Evolutionary conservation across 2,888 invertebrate genomes (phyloP).

Genomic region (Rhamnusium bicolor): DNA sequence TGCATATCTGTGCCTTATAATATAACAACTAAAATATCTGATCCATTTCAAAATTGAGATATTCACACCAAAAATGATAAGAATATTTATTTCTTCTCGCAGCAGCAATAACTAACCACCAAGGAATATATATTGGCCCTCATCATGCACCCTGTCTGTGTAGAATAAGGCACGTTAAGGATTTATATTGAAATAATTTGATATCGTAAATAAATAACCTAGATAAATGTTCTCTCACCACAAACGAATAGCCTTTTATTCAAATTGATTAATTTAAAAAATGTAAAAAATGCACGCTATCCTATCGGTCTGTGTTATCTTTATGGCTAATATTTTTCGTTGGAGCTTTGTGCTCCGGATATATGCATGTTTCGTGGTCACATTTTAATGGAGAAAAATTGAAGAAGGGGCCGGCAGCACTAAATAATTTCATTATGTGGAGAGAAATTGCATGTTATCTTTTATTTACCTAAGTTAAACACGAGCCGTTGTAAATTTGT

Average conservation of each 20-base stretch:
- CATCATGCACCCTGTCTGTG: background rate
- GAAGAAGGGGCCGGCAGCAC: conserved; percentile 46
- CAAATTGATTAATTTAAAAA: conserved; percentile 50
- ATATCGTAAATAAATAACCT: conserved; percentile 7
- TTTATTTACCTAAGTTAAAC: conserved; percentile 57
- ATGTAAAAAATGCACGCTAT: conserved; percentile 49
- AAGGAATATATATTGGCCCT: background rate
- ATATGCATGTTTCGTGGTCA: conserved; percentile 56
- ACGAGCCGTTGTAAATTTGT: conserved; percentile 61
- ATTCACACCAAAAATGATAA: background rate
- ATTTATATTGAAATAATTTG: conserved; percentile 16
- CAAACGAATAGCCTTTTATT: conserved; percentile 40
- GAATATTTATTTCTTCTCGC: background rate
- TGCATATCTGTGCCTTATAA: too few species aligned
- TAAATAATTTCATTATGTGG: conserved; percentile 52
- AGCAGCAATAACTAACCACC: background rate
- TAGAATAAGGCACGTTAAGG: background rate
- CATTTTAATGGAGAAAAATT: conserved; percentile 56
- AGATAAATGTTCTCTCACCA: conserved; percentile 12
- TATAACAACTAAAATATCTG: too few species aligned
- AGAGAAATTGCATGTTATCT: conserved; percentile 51
- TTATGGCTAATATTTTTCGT: conserved; percentile 45
- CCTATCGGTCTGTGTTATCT: conserved; percentile 43
- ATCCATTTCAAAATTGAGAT: too few species aligned
- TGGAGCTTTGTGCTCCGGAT: conserved; percentile 44